Evolutionary conservation across 2,888 invertebrate genomes (phyloP).

Genomic region (Sarcophaga subvicina): DNA sequence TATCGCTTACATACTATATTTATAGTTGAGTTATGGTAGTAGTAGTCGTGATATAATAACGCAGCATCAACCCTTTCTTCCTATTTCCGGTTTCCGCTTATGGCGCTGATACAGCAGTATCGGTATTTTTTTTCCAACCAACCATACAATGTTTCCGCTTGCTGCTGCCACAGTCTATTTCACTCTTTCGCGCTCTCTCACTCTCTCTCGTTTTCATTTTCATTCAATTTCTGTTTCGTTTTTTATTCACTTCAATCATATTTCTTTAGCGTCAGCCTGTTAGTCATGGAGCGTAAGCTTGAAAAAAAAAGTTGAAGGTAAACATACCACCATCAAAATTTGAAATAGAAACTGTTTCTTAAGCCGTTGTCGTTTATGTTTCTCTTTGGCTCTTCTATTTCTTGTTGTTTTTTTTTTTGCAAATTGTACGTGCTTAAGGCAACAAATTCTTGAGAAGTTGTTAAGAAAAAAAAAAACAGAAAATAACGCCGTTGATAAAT

Average conservation of each 20-base stretch:
- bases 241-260: slow-evolving; percentile 17
- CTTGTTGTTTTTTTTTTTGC: slow-evolving; percentile 7
- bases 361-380: not conserved
- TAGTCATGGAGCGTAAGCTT: slow-evolving; percentile 33
- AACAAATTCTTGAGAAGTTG: slow-evolving; percentile 31
- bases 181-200: not conserved
- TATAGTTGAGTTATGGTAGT: slow-evolving; percentile 16
- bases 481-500: slow-evolving; percentile 48
- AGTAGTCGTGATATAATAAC: slow-evolving; percentile 45
- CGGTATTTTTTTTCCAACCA: slow-evolving; percentile 47
- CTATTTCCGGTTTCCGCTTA: slow-evolving; percentile 64
- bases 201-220: slow-evolving; percentile 7
- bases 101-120: slow-evolving; percentile 66
- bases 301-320: slow-evolving; percentile 29
- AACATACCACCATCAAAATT: slow-evolving; percentile 57
- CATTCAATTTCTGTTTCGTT: not conserved
- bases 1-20: slow-evolving; percentile 4
- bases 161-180: slow-evolving; percentile 51
- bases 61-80: slow-evolving; percentile 62
- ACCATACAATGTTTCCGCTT: slow-evolving; percentile 65
- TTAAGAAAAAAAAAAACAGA: slow-evolving; percentile 27
- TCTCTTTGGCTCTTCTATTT: not conserved
- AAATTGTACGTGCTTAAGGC: slow-evolving; percentile 55
- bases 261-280: not conserved
- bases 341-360: slow-evolving; percentile 47